phyloP scores from a whole-genome alignment of 2,113 vertebrate genomes.

The Mesitornis unicolor region DNA sequence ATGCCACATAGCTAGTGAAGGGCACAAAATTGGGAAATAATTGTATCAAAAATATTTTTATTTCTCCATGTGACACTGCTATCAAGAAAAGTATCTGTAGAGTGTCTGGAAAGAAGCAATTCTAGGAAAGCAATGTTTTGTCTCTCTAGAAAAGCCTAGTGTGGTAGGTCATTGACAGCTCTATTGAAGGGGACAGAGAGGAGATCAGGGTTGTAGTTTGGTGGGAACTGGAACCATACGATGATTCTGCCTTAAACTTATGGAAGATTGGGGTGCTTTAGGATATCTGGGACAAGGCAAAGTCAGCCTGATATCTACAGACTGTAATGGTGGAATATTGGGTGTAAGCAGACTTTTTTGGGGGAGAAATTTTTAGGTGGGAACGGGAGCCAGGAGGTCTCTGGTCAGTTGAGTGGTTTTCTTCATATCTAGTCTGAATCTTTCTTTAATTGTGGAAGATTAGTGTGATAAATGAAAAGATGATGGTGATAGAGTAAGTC shows the following conservation, averaged over 20 bases:
- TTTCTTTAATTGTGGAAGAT: not conserved
- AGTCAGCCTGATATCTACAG: not conserved
- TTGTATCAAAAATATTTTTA: not conserved
- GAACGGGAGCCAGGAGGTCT: not conserved
- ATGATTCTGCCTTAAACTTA: not conserved
- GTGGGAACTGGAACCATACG: not conserved
- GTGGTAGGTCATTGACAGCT: not conserved
- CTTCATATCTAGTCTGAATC: not conserved
- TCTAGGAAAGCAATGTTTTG: not conserved
- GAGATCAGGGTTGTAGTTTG: not conserved
- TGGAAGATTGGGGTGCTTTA: fast-evolving
- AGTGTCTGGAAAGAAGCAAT: not conserved
- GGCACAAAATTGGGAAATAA: not conserved
- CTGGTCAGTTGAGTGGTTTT: not conserved
- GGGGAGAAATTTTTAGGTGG: too few relatives aligned
- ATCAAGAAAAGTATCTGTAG: not conserved
- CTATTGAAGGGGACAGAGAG: not conserved
- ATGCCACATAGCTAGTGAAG: not conserved
- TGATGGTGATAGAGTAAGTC: not conserved
- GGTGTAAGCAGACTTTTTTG: not conserved
- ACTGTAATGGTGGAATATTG: fast-evolving
- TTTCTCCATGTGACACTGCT: not conserved
- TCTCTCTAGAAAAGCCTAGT: not conserved
- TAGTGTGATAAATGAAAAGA: not conserved
- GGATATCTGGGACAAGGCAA: not conserved